Evolutionary conservation across 2,113 vertebrate species (phyloP), one percentile per base, ranked within the genome.

Genomic region (pig (Sus scrofa)): DNA sequence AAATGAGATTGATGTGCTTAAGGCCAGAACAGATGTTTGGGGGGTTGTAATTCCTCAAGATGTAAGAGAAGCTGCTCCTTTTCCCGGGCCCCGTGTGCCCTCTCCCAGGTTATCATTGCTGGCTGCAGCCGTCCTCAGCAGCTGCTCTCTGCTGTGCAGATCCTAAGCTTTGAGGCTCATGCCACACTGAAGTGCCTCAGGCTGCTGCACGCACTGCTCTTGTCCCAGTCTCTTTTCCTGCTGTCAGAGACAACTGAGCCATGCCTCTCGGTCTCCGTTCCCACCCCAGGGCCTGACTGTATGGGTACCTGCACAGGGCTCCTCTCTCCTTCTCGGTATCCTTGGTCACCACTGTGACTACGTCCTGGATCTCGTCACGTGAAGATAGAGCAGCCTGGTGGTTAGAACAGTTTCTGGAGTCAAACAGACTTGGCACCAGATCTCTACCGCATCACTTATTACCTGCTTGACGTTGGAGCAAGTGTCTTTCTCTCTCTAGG

Each of bases 351-450:
- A 0, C 73, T 89, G 14, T 83, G 34, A 30, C 39, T 87, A 12
- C 22, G 0, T 75, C 70, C 32, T 93, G 18, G 62, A 62, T 65
- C 56, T 67, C 86, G 58, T 88, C 62, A 32, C 19, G 81, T 34
- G 70, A 32, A 39, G 16, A 82, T 34, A 78, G 65, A 67, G 39
- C 50, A 84, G 18, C 32, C 65, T 93, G 24, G 22, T 81, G 50
- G 26, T 95, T 90, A 75, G 74, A 88, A 70, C 54, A 39, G 32
- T 12, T 54, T 92, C 81, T 87, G 60, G 52, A 71, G 75, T 92
- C 52, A 79, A 13, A 81, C 39, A 70, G 65, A 92, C 30, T 54
- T 77, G 44, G 8, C n/a, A 26, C 79, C 24, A 70, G 54, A 68
- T 94, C 58, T 75, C 56, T 54, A 7, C 18, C 83, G 62, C 3